phyloP scores from a whole-genome alignment of 1,140 invertebrate genomes.

The Nephila pilipes region DNA sequence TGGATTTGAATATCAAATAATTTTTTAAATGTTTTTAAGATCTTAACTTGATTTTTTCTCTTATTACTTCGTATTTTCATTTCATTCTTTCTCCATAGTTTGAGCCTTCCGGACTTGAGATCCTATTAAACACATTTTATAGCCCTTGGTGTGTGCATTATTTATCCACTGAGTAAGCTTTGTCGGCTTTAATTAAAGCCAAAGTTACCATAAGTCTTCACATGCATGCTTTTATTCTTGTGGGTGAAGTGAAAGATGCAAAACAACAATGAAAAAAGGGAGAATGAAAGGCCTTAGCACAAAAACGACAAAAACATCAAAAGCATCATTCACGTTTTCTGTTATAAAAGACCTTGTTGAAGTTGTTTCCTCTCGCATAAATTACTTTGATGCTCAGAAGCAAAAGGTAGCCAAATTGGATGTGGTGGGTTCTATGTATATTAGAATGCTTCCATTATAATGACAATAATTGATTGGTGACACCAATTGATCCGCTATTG shows the following conservation, averaged over 20 bases:
- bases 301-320: conserved; percentile 24
- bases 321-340: not conserved
- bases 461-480: not conserved
- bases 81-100: not conserved
- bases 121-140: not conserved
- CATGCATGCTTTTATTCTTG: not conserved
- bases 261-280: not conserved
- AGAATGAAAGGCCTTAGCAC: not conserved
- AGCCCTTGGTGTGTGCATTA: not conserved
- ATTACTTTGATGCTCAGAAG: not conserved
- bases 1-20: not conserved
- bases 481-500: conserved; percentile 12
- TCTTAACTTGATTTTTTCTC: not conserved
- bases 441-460: not conserved
- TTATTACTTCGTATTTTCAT: not conserved
- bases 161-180: not conserved
- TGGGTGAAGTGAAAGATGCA: not conserved
- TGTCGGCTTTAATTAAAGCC: conserved; percentile 11
- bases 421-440: not conserved
- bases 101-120: not conserved
- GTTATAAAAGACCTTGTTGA: not conserved
- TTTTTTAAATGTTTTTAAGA: not conserved
- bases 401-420: not conserved
- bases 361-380: not conserved
- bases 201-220: not conserved